Conservation (phyloP, 1,140 invertebrate species). For the Pseudobourletiella spinata region DNA sequence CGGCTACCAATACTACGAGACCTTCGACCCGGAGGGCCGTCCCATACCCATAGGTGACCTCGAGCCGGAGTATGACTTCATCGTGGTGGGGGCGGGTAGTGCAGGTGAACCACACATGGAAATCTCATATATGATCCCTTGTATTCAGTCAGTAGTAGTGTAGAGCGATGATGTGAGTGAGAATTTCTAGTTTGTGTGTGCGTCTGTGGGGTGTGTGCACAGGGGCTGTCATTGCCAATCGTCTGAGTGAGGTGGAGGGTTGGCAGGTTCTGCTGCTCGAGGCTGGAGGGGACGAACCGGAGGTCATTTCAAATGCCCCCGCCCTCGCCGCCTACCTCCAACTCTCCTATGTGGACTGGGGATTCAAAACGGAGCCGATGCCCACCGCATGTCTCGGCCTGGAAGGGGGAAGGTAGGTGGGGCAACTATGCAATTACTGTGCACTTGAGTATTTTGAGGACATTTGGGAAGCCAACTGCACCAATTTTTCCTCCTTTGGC, state of each 20-base stretch:
- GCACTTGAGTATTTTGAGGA: too few species aligned
- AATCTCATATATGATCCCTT: not conserved
- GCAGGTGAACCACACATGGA: conserved; percentile 23
- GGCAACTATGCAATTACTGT: too few species aligned
- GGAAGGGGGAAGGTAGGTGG: conserved; percentile 29
- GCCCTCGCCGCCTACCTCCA: conserved; percentile 43
- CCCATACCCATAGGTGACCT: conserved; percentile 53
- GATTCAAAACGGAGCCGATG: conserved; percentile 54
- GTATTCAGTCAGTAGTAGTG: not conserved
- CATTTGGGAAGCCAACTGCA: too few species aligned
- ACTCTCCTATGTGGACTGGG: conserved; percentile 62
- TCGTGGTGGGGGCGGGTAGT: conserved; percentile 41
- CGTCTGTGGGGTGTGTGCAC: not conserved
- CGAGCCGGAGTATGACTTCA: conserved; percentile 63
- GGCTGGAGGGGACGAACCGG: conserved; percentile 49
- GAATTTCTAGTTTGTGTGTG: too few species aligned
- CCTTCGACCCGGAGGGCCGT: conserved; percentile 73
- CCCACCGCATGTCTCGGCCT: conserved; percentile 48
- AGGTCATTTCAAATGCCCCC: conserved; percentile 42
- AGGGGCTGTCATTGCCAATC: conserved; percentile 44
- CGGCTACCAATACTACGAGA: conserved; percentile 74
- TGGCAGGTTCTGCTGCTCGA: conserved; percentile 49
- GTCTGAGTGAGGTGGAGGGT: conserved; percentile 36
- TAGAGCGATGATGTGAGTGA: not conserved
- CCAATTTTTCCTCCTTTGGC: too few species aligned